These are phyloP conservation scores for Andrena chrysosceles DNA, from an alignment of 2,888 invertebrate species.

Conservation along the genomic window DNA sequence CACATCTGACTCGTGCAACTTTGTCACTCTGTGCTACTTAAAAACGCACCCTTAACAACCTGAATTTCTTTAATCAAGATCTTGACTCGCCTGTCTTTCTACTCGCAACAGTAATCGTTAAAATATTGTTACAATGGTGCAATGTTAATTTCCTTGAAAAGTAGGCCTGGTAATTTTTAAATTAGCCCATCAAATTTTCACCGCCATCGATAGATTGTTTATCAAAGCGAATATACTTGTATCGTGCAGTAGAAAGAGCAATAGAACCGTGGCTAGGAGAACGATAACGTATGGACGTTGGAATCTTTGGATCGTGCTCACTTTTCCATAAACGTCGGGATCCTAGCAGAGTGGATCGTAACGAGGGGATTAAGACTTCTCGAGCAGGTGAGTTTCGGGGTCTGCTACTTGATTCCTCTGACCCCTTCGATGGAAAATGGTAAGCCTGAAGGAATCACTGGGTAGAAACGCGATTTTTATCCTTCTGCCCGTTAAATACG, in stretches of 20 bases:
- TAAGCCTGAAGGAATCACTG: too few species aligned
- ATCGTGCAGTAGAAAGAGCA: background rate
- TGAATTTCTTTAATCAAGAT: too few species aligned
- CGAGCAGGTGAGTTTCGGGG: constrained; percentile 15
- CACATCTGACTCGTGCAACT: background rate
- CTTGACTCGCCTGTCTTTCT: too few species aligned
- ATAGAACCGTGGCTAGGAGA: background rate
- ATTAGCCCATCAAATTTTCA: background rate
- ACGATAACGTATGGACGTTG: background rate
- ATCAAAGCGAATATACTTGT: background rate
- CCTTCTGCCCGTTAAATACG: constrained; percentile 21
- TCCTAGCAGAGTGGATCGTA: background rate
- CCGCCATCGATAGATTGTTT: background rate
- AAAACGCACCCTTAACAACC: too few species aligned
- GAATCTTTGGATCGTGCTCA: background rate
- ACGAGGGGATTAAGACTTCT: constrained; percentile 23
- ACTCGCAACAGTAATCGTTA: too few species aligned
- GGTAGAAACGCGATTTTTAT: background rate
- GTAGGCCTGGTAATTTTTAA: background rate
- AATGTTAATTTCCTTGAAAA: background rate
- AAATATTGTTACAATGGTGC: too few species aligned
- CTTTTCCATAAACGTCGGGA: constrained; percentile 1
- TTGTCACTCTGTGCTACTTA: too few species aligned
- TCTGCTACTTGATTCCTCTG: background rate
- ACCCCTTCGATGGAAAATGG: background rate